phyloP scores from a whole-genome alignment of 2,888 invertebrate genomes.

The Dryadula phaetusa region DNA sequence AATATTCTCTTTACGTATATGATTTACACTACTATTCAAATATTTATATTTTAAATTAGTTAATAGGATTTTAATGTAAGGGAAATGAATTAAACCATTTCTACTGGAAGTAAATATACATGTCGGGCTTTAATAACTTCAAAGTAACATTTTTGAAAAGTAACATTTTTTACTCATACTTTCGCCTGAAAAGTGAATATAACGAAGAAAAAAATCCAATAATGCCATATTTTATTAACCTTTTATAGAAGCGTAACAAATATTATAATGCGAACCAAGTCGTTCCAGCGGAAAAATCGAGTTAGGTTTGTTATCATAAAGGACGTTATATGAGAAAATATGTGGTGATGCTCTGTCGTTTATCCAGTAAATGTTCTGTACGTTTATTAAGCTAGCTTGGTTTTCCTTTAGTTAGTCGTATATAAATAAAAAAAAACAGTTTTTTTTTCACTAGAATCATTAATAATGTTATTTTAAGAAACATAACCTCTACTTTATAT shows the following conservation, averaged over 20 bases:
- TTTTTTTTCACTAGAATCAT: too few relatives aligned
- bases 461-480: too few relatives aligned
- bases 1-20: too few relatives aligned
- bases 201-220: background rate
- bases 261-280: slow-evolving; percentile 22
- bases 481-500: too few relatives aligned
- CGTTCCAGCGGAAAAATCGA: slow-evolving; percentile 23
- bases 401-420: background rate
- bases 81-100: too few relatives aligned
- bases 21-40: too few relatives aligned
- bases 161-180: background rate
- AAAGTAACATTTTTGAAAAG: too few relatives aligned
- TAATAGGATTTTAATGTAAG: too few relatives aligned
- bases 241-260: slow-evolving; percentile 14
- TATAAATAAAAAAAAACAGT: background rate
- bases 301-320: slow-evolving; percentile 19
- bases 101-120: too few relatives aligned
- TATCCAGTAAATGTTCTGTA: slow-evolving; percentile 8
- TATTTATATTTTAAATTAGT: too few relatives aligned
- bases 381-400: slow-evolving; percentile 10
- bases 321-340: slow-evolving; percentile 15
- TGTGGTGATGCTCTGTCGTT: slow-evolving; percentile 3
- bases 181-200: background rate
- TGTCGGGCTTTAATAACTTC: too few relatives aligned
- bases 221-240: slow-evolving; percentile 5